A percentile compares a stretch with the other conserved stretches of the same genome.
phyloP scores from a whole-genome alignment of 2,797 vertebrate species.

The Mormyrops boulengeri region DNA sequence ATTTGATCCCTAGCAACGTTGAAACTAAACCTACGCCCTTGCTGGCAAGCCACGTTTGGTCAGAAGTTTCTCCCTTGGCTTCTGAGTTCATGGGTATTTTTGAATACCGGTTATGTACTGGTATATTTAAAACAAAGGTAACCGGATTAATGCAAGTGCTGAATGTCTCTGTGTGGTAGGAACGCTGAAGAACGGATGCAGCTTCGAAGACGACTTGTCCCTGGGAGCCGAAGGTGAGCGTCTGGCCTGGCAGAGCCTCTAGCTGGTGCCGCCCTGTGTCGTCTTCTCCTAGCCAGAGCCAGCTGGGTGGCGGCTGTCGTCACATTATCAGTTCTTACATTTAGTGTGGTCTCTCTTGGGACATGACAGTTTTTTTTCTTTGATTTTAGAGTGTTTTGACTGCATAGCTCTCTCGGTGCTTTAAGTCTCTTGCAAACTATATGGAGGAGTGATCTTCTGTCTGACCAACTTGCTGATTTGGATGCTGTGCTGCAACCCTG shows the following conservation, averaged over 20 bases:
- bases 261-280: not conserved
- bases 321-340: not conserved
- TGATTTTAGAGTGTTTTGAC: not conserved
- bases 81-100: not conserved
- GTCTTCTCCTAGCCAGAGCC: not conserved
- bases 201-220: constrained; percentile 98
- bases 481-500: not conserved
- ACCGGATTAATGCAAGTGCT: not conserved
- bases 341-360: not conserved
- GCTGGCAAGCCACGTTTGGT: not conserved
- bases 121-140: not conserved
- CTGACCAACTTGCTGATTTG: not conserved
- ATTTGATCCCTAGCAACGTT: not conserved
- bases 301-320: not conserved
- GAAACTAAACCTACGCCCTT: not conserved
- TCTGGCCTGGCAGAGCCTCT: not conserved
- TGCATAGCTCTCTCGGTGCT: not conserved
- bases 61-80: not conserved
- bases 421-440: not conserved
- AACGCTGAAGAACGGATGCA: constrained; percentile 79
- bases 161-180: constrained; percentile 42
- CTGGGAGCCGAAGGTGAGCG: constrained; percentile 93
- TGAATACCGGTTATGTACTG: not conserved
- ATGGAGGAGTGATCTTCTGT: not conserved
- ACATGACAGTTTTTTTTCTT: not conserved